Conservation (phyloP, 2,888 invertebrate genomes). For the Cecidostiba fungosa region DNA sequence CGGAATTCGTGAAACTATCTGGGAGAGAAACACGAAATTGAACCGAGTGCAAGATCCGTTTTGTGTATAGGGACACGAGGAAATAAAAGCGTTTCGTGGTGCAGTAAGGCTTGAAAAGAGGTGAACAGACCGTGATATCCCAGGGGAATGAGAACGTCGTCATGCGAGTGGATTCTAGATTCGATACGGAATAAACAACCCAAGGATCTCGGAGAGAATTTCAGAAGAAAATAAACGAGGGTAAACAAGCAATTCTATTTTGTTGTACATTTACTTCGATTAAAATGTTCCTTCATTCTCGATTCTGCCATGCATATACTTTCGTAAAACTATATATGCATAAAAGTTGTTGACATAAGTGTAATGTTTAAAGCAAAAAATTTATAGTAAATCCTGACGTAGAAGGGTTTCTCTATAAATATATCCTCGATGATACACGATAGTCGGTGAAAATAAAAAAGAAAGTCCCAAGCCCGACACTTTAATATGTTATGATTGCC, state of each 20-base stretch:
- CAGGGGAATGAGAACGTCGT: slow-evolving; percentile 71
- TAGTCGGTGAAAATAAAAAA: background rate
- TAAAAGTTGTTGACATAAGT: background rate
- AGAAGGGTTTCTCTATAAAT: background rate
- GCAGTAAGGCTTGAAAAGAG: slow-evolving; percentile 67
- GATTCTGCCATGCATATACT: too few species aligned
- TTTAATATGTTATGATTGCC: slow-evolving; percentile 56
- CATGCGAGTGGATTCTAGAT: slow-evolving; percentile 72
- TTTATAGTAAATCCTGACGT: background rate
- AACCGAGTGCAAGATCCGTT: slow-evolving; percentile 50
- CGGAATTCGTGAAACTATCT: background rate
- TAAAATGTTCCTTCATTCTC: too few species aligned
- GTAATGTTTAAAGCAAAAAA: background rate
- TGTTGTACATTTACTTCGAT: background rate
- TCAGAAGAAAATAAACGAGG: slow-evolving; percentile 62
- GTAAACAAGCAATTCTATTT: background rate
- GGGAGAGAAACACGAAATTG: slow-evolving; percentile 37
- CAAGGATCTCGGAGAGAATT: slow-evolving; percentile 66
- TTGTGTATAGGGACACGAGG: slow-evolving; percentile 56
- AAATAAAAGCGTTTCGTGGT: slow-evolving; percentile 56
- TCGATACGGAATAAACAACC: slow-evolving; percentile 75
- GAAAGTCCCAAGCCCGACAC: slow-evolving; percentile 13
- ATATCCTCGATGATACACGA: background rate
- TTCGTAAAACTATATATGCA: too few species aligned
- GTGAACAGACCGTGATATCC: slow-evolving; percentile 69